These are phyloP conservation scores for Hemibagrus wyckioides DNA, from an alignment of 2,113 vertebrate genomes.

Conservation along the genomic window DNA sequence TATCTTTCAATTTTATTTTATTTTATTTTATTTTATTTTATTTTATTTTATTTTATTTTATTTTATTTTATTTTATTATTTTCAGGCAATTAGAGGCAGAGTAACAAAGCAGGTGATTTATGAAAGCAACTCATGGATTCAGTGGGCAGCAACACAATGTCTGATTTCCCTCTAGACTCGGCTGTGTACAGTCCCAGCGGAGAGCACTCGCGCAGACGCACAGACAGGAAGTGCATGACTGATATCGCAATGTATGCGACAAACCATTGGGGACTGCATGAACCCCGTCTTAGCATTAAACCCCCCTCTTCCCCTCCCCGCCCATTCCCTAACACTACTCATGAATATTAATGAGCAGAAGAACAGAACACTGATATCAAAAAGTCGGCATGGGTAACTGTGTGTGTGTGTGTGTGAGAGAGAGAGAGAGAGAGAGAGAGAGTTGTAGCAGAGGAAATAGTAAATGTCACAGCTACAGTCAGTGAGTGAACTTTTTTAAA, in stretches of 20 bases:
- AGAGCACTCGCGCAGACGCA: constrained; percentile 19
- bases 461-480: not conserved
- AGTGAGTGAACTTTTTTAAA: not conserved
- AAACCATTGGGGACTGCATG: constrained; percentile 32
- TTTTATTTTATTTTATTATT: not conserved
- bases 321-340: constrained; percentile 5
- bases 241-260: constrained; percentile 26
- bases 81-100: constrained; percentile 1
- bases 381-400: constrained; percentile 14
- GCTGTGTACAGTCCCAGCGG: constrained; percentile 33
- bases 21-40: not conserved
- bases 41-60: not conserved
- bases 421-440: not conserved
- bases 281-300: not conserved
- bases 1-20: too few species aligned
- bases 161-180: constrained; percentile 30
- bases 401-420: constrained; percentile 9
- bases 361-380: constrained; percentile 13
- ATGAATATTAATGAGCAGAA: constrained; percentile 48
- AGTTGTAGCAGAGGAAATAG: not conserved
- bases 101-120: constrained; percentile 38
- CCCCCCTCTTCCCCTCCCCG: not conserved
- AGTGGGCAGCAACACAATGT: constrained; percentile 13
- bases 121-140: constrained; percentile 23
- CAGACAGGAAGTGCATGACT: constrained; percentile 41